Evolutionary conservation across 2,113 vertebrate genomes (phyloP).

Genomic region (Mandrillus leucophaeus): DNA sequence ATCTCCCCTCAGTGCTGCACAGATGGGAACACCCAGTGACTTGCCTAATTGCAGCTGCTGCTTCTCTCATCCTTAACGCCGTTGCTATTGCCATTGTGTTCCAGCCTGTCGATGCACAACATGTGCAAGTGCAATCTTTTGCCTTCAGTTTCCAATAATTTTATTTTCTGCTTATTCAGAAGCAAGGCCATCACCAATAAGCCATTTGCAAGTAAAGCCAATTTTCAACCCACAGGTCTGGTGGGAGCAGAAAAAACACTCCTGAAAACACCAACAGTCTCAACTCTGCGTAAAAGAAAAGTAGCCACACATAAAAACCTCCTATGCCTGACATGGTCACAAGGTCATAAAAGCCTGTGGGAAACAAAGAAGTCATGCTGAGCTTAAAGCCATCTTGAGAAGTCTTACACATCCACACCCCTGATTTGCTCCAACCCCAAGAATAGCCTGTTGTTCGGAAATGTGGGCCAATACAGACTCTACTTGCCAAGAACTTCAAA

Average conservation of each 20-base stretch:
- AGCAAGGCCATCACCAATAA: background rate
- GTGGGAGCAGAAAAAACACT: background rate
- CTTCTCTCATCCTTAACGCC: background rate
- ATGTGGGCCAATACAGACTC: conserved; percentile 42
- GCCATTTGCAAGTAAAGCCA: background rate
- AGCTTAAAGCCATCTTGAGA: background rate
- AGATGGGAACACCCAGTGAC: too few species aligned
- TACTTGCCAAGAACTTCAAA: conserved; percentile 70
- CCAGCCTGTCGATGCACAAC: background rate
- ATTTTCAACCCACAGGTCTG: background rate
- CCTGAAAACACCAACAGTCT: background rate
- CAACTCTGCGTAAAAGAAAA: background rate
- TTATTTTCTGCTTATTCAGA: background rate
- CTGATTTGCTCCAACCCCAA: background rate
- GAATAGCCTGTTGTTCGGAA: conserved; percentile 45
- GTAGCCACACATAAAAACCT: background rate
- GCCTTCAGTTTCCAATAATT: background rate
- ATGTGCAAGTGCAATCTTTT: background rate
- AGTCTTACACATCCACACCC: background rate
- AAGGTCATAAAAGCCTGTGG: background rate
- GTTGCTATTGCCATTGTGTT: background rate
- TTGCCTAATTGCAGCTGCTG: background rate
- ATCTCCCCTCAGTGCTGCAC: background rate
- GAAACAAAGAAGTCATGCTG: background rate
- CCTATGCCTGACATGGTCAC: background rate